A percentile compares a stretch with the other conserved stretches of the same genome.
phyloP scores from a whole-genome alignment of 2,113 vertebrate genomes.

The Gymnocephalus cernua region DNA sequence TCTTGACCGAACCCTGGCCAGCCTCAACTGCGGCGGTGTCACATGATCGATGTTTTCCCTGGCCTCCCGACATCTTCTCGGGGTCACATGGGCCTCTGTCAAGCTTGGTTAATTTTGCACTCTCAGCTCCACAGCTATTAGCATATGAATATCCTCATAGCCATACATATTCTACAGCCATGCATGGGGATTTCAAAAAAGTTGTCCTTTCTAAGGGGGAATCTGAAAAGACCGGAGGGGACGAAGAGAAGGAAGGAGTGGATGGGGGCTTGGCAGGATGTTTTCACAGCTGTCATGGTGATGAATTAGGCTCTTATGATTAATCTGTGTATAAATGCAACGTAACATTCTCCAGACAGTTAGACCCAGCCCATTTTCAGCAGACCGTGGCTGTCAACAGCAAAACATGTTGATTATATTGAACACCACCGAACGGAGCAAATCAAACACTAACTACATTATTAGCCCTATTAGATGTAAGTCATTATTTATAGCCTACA shows the following conservation, averaged over 20 bases:
- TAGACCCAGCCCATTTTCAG: slow-evolving; percentile 66
- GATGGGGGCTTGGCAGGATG: slow-evolving; percentile 73
- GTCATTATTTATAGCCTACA: slow-evolving; percentile 12
- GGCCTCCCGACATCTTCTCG: slow-evolving; percentile 70
- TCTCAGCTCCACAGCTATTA: slow-evolving; percentile 75
- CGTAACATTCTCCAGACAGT: slow-evolving; percentile 76
- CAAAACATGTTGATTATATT: slow-evolving; percentile 73
- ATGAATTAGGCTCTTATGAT: slow-evolving; percentile 81
- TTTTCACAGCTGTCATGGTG: slow-evolving; percentile 82
- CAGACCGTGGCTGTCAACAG: slow-evolving; percentile 60
- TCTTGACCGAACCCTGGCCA: slow-evolving; percentile 65
- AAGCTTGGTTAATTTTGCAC: slow-evolving; percentile 81
- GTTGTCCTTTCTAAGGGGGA: slow-evolving; percentile 59
- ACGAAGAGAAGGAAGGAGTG: slow-evolving; percentile 73
- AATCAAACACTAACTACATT: slow-evolving; percentile 31
- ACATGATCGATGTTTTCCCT: slow-evolving; percentile 80
- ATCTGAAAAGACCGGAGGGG: slow-evolving; percentile 77
- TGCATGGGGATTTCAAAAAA: slow-evolving; percentile 72
- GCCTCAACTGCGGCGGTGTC: slow-evolving; percentile 62
- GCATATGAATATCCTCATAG: slow-evolving; percentile 80
- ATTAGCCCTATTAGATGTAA: slow-evolving; percentile 33
- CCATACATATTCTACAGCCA: slow-evolving; percentile 75
- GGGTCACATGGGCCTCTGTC: slow-evolving; percentile 80
- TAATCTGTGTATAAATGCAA: slow-evolving; percentile 83
- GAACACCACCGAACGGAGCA: slow-evolving; percentile 39